phyloP scores from a whole-genome alignment of 92 coral and sea anemone genomes.

The Umimayanthus kanabou region DNA sequence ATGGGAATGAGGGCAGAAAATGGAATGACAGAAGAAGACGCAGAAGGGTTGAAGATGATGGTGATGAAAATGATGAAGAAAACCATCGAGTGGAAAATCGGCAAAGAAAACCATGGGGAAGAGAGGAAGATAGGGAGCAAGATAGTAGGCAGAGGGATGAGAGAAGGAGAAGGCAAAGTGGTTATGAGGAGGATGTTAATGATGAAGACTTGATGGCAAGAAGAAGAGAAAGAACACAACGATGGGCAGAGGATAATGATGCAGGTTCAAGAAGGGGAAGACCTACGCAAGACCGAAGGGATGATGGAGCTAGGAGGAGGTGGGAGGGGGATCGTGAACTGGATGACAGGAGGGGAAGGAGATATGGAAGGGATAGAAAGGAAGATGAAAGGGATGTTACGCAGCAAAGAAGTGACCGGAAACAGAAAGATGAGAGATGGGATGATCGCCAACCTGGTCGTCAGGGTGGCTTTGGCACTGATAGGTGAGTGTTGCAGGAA shows the following conservation, averaged over 20 bases:
- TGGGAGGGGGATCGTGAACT: slow-evolving; percentile 22
- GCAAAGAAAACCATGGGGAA: neutral
- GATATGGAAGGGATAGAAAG: slow-evolving; percentile 21
- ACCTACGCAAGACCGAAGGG: slow-evolving; percentile 13
- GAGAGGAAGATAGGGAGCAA: neutral
- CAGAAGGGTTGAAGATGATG: neutral
- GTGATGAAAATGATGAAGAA: slow-evolving; percentile 14
- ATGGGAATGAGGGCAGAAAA: slow-evolving; percentile 2
- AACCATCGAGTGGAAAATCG: slow-evolving; percentile 14
- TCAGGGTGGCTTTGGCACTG: neutral
- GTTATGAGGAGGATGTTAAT: slow-evolving; percentile 14
- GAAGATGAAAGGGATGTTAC: neutral
- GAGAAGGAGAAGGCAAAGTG: slow-evolving; percentile 28
- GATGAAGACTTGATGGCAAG: slow-evolving; percentile 42
- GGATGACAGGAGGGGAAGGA: slow-evolving; percentile 18
- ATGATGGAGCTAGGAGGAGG: slow-evolving; percentile 31
- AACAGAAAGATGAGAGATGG: slow-evolving; percentile 10
- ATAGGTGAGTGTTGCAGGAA: neutral
- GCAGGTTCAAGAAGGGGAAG: slow-evolving; percentile 3
- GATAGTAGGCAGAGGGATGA: neutral
- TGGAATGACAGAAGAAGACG: slow-evolving; percentile 18
- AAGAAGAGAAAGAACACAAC: slow-evolving; percentile 44
- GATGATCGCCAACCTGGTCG: neutral
- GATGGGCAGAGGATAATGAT: slow-evolving; percentile 43
- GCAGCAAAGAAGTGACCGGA: slow-evolving; percentile 26